A percentile compares a stretch with the other conserved stretches of the same genome.
Conservation (phyloP, 2,888 invertebrate species). For the Apotomis turbidana region DNA sequence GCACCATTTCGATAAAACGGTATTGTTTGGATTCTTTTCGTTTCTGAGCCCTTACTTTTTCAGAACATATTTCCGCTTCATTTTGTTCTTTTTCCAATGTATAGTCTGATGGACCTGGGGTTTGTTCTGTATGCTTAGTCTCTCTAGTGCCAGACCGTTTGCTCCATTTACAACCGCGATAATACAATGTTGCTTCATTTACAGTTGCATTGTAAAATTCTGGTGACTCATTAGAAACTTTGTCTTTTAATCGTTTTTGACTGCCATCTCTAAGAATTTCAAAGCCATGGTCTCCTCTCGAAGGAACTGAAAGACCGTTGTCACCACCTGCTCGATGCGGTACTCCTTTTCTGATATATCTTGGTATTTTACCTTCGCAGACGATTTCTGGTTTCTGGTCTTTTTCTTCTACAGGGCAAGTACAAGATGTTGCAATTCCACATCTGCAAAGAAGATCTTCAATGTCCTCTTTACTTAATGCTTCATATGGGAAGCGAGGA, state of each 20-base stretch:
- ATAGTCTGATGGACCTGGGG: constrained; percentile 71
- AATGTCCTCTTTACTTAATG: constrained; percentile 61
- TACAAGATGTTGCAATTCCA: constrained; percentile 59
- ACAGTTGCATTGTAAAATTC: constrained; percentile 65
- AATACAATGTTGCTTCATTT: constrained; percentile 63
- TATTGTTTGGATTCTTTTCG: constrained; percentile 65
- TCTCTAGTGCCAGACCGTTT: constrained; percentile 24
- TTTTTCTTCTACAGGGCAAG: constrained; percentile 57
- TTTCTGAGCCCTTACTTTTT: constrained; percentile 60
- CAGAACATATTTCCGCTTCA: constrained; percentile 57
- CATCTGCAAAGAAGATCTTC: constrained; percentile 67
- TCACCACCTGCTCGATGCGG: constrained; percentile 50
- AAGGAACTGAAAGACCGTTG: constrained; percentile 56
- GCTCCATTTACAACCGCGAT: constrained; percentile 75
- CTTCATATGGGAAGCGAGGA: constrained; percentile 69
- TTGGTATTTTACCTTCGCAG: constrained; percentile 62
- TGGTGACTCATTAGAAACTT: constrained; percentile 51
- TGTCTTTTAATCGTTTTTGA: constrained; percentile 48
- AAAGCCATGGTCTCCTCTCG: constrained; percentile 57
- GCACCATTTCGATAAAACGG: constrained; percentile 69
- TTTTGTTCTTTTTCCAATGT: constrained; percentile 50
- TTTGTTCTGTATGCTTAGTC: constrained; percentile 44
- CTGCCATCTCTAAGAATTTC: constrained; percentile 50
- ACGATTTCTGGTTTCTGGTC: constrained; percentile 45
- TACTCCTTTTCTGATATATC: constrained; percentile 62